phyloP scores from a whole-genome alignment of 1,140 invertebrate genomes.

The Pemphigus obesinymphae region DNA sequence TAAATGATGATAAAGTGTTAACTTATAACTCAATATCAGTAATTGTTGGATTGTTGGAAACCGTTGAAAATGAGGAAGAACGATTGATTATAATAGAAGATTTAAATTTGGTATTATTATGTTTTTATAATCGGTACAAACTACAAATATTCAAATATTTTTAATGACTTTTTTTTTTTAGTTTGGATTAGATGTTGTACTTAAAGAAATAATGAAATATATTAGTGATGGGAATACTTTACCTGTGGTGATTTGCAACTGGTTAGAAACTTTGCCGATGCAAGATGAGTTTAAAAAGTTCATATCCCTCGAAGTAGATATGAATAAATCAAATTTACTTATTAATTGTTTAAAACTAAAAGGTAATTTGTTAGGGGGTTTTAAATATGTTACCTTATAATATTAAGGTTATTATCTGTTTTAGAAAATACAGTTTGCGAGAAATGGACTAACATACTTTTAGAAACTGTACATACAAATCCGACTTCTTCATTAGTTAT shows the following conservation, averaged over 20 bases:
- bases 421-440: slow-evolving; percentile 13
- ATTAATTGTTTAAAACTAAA: slow-evolving; percentile 13
- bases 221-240: slow-evolving; percentile 10
- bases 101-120: slow-evolving; percentile 24
- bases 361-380: background rate
- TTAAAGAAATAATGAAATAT: slow-evolving; percentile 36
- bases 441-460: slow-evolving; percentile 24
- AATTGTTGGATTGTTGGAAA: slow-evolving; percentile 24
- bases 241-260: background rate
- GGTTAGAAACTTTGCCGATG: slow-evolving; percentile 3
- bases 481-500: background rate
- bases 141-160: background rate
- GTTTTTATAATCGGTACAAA: background rate
- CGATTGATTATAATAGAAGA: background rate
- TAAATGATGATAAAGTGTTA: background rate
- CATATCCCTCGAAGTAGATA: background rate
- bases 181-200: slow-evolving; percentile 26
- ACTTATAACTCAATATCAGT: slow-evolving; percentile 30
- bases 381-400: background rate
- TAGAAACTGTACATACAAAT: slow-evolving; percentile 11
- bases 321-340: slow-evolving; percentile 12
- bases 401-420: background rate
- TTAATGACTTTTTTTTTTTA: background rate
- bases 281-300: slow-evolving; percentile 34
- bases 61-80: background rate